phyloP scores from a whole-genome alignment of 1,140 invertebrate species.

The Drosophila mojavensis region DNA sequence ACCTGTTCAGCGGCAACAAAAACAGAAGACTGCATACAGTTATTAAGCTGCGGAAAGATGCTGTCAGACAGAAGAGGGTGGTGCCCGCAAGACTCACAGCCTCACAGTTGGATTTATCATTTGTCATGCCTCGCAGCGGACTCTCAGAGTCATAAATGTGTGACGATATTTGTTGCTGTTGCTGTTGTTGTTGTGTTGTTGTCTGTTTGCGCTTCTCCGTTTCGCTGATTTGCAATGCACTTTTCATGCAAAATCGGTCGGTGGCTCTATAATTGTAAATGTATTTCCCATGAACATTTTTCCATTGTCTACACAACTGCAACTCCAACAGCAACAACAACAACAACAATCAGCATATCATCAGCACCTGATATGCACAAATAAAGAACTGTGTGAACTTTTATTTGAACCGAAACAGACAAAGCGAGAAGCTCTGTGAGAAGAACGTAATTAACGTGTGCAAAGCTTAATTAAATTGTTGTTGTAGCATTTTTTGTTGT shows the following conservation, averaged over 20 bases:
- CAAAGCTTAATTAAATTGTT: conserved; percentile 30
- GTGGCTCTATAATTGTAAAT: conserved; percentile 34
- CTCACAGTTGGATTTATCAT: conserved; percentile 22
- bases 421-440: conserved; percentile 36
- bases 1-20: conserved; percentile 18
- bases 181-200: conserved; percentile 11
- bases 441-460: conserved; percentile 40
- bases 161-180: neutral
- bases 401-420: conserved; percentile 29
- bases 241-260: conserved; percentile 36
- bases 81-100: conserved; percentile 1
- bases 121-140: conserved; percentile 26
- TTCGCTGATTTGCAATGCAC: conserved; percentile 43
- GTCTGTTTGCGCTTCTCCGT: conserved; percentile 16
- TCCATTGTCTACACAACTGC: conserved; percentile 53
- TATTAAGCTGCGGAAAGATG: conserved; percentile 15
- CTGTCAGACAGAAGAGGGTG: neutral
- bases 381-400: conserved; percentile 61
- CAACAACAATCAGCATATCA: conserved; percentile 23
- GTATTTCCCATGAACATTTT: conserved; percentile 66
- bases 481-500: too few species aligned
- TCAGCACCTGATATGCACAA: conserved; percentile 53
- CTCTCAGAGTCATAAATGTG: conserved; percentile 28
- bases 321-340: neutral
- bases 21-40: conserved; percentile 20